Evolutionary conservation across 1,140 invertebrate genomes (phyloP).

Genomic region (Conopomorpha cramerella): DNA sequence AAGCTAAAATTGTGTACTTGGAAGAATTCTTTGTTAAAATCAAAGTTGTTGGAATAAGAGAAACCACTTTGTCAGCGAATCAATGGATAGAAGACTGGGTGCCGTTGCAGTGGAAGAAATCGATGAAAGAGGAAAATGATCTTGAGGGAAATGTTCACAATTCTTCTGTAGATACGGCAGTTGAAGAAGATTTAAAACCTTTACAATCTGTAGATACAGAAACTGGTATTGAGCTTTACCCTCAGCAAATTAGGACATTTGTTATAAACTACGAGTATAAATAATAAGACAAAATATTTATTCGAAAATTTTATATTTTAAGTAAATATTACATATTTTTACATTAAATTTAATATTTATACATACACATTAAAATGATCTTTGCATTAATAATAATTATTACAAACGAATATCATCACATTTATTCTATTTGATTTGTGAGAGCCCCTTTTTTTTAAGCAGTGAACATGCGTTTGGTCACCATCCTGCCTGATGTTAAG

Average conservation of each 20-base stretch:
- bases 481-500: too few species aligned
- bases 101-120: constrained; percentile 57
- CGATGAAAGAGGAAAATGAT: constrained; percentile 11
- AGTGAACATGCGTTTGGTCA: too few species aligned
- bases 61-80: constrained; percentile 73
- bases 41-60: constrained; percentile 60
- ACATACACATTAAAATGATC: too few species aligned
- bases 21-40: constrained; percentile 61
- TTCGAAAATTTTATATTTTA: too few species aligned
- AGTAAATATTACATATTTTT: too few species aligned
- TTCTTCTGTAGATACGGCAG: constrained; percentile 7
- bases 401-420: too few species aligned
- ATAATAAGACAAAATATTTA: too few species aligned
- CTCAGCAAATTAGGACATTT: constrained; percentile 39
- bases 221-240: constrained; percentile 17
- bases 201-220: constrained; percentile 9
- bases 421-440: too few species aligned
- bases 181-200: constrained; percentile 2
- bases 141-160: constrained; percentile 20
- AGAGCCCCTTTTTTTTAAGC: too few species aligned
- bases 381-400: too few species aligned
- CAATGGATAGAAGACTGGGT: constrained; percentile 54
- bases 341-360: too few species aligned
- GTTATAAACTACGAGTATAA: constrained; percentile 6
- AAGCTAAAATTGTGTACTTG: constrained; percentile 25